Conservation (phyloP, 2,888 invertebrate species). For the Campoletis raptor region DNA sequence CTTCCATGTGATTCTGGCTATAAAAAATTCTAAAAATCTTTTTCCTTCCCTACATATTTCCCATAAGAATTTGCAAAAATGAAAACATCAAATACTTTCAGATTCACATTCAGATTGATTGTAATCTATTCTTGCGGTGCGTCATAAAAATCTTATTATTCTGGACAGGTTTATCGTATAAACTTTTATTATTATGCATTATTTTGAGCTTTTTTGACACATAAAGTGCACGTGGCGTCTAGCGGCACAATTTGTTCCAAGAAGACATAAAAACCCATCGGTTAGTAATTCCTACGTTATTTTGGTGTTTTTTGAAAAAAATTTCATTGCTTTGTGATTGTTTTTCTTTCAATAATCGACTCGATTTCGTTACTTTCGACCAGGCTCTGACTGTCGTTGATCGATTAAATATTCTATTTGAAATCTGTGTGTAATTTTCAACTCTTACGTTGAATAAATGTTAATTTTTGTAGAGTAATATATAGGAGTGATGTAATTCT, state of each 20-base stretch:
- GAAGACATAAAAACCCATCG: neutral
- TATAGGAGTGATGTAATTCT: neutral
- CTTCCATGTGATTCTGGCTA: constrained; percentile 9
- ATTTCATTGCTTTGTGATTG: neutral
- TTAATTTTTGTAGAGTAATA: neutral
- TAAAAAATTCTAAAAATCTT: constrained; percentile 58
- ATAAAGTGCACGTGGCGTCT: neutral
- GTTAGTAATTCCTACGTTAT: neutral
- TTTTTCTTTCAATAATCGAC: neutral
- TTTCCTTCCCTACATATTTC: neutral
- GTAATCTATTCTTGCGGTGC: neutral
- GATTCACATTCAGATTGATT: constrained; percentile 10
- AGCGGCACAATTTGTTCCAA: neutral
- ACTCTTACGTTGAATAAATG: neutral
- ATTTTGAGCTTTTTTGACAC: neutral
- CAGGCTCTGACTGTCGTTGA: neutral
- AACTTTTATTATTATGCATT: constrained; percentile 12
- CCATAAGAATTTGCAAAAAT: constrained; percentile 33
- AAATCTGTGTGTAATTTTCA: neutral
- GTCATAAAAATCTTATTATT: neutral
- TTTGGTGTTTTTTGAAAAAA: neutral
- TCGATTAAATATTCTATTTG: neutral
- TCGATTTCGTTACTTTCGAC: neutral
- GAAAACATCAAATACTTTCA: constrained; percentile 5
- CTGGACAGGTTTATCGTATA: neutral